phyloP scores from a whole-genome alignment of 2,113 vertebrate species.

The Oncorhynchus nerka region DNA sequence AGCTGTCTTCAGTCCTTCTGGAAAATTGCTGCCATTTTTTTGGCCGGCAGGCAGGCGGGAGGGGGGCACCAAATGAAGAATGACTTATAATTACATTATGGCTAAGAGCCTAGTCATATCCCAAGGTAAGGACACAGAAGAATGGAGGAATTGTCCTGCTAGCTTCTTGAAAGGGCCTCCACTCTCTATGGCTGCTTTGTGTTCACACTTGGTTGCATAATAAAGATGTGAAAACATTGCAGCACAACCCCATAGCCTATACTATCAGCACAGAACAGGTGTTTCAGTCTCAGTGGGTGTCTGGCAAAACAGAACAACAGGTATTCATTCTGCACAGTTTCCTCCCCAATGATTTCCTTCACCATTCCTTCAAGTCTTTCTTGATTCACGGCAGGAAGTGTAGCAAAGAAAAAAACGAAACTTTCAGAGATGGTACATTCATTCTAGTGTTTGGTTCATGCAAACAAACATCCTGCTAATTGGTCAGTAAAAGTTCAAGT shows the following conservation, averaged over 20 bases:
- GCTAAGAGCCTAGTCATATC: constrained; percentile 1
- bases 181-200: neutral
- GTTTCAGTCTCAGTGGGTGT: neutral
- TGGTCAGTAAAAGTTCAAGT: neutral
- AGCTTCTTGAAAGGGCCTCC: neutral
- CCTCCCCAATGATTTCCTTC: neutral
- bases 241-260: neutral
- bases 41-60: too few relatives aligned
- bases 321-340: neutral
- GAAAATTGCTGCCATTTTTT: neutral
- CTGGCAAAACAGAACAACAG: neutral
- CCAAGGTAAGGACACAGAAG: neutral
- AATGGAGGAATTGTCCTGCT: neutral
- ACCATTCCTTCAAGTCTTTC: neutral
- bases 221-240: constrained; percentile 4
- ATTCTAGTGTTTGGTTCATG: neutral
- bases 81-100: neutral
- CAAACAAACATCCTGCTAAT: neutral
- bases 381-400: neutral
- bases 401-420: neutral
- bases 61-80: too few relatives aligned
- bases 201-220: neutral
- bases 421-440: neutral
- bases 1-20: neutral
- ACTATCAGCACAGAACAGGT: neutral